These are phyloP conservation scores for Polypterus senegalus DNA, from an alignment of 2,113 vertebrate species.

Conservation along the genomic window DNA sequence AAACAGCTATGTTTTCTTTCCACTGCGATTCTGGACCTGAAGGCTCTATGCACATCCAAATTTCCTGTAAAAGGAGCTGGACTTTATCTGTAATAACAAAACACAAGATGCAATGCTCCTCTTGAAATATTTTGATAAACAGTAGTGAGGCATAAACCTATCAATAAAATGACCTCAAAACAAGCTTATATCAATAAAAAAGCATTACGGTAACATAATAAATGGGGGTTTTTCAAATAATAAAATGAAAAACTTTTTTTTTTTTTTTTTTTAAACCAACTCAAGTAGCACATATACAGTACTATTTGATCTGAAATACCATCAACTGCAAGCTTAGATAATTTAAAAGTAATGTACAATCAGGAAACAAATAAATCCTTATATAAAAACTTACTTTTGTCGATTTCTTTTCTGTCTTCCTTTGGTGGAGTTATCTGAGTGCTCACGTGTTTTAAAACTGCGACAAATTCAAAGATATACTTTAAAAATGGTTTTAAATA, in stretches of 20 bases:
- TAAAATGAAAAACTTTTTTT: background rate
- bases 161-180: no score
- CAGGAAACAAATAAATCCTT: background rate
- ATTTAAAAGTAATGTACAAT: no score
- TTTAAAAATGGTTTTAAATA: no score
- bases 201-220: background rate
- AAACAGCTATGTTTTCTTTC: conserved; percentile 10
- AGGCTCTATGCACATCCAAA: conserved; percentile 75
- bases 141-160: no score
- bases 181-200: no score
- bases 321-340: no score
- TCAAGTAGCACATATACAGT: no score
- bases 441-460: conserved; percentile 54
- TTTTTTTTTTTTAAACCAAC: no score
- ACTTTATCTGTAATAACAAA: conserved; percentile 59
- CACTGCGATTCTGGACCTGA: conserved; percentile 17
- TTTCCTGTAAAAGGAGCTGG: conserved; percentile 60
- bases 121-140: no score
- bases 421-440: conserved; percentile 54
- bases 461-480: conserved; percentile 11
- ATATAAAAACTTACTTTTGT: conserved; percentile 62
- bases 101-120: background rate
- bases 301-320: no score
- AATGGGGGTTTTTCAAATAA: background rate
- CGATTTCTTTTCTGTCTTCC: conserved; percentile 43